phyloP scores from a whole-genome alignment of 1,140 invertebrate species.

The Eubasilissa regina region DNA sequence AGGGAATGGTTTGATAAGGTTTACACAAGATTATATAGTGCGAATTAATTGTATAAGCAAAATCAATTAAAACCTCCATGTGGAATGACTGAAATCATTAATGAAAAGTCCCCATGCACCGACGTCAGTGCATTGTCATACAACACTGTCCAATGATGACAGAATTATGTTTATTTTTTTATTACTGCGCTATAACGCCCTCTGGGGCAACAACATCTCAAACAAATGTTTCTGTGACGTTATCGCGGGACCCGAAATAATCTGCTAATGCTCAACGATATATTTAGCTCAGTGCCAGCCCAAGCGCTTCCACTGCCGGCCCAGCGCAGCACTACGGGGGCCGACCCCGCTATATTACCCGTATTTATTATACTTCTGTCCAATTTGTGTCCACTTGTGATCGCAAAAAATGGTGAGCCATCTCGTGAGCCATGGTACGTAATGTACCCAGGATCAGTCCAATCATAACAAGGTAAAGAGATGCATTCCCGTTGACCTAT shows the following conservation, averaged over 20 bases:
- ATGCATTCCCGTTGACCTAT: conserved; percentile 49
- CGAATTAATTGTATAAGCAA: too few relatives aligned
- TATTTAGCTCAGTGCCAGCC: conserved; percentile 70
- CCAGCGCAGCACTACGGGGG: conserved; percentile 60
- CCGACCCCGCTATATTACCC: conserved; percentile 61
- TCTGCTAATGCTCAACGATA: conserved; percentile 69
- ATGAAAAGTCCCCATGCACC: too few relatives aligned
- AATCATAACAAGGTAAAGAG: conserved; percentile 57
- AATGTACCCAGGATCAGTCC: conserved; percentile 53
- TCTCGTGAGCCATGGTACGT: conserved; percentile 55
- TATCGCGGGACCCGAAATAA: conserved; percentile 70
- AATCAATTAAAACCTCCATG: too few relatives aligned
- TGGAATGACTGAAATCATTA: too few relatives aligned
- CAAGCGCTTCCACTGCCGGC: conserved; percentile 50
- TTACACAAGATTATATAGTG: too few relatives aligned
- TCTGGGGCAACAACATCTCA: background rate
- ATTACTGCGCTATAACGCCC: too few relatives aligned
- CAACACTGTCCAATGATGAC: too few relatives aligned
- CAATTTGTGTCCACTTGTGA: conserved; percentile 50
- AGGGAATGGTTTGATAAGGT: too few relatives aligned
- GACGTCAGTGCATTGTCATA: too few relatives aligned
- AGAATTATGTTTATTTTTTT: too few relatives aligned
- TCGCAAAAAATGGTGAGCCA: conserved; percentile 56
- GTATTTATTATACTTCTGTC: conserved; percentile 41
- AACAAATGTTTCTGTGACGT: conserved; percentile 63